phyloP scores from a whole-genome alignment of 2,113 vertebrate genomes.

The Microcebus lehilahytsara region DNA sequence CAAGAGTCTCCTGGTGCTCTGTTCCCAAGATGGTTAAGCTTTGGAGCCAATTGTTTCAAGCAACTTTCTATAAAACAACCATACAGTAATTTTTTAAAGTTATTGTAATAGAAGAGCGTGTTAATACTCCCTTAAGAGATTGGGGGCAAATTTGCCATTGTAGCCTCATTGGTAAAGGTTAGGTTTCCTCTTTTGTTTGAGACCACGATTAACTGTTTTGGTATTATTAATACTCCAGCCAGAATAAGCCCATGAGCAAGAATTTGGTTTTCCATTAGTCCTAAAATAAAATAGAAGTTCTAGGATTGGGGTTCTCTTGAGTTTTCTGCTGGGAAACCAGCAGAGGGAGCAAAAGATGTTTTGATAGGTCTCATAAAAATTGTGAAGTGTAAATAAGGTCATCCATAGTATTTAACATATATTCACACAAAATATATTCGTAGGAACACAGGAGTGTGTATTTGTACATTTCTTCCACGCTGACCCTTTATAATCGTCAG shows the following conservation, averaged over 20 bases:
- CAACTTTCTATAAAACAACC: background rate
- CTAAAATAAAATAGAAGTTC: slow-evolving; percentile 62
- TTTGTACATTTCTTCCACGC: background rate
- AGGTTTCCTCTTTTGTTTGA: slow-evolving; percentile 71
- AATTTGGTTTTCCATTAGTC: slow-evolving; percentile 65
- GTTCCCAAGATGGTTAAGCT: slow-evolving; percentile 4
- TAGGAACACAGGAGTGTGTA: background rate
- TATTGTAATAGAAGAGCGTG: slow-evolving; percentile 23
- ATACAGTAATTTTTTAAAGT: background rate
- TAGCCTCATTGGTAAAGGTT: slow-evolving; percentile 40
- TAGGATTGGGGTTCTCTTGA: slow-evolving; percentile 42
- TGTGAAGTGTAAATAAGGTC: background rate
- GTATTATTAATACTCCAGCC: slow-evolving; percentile 54
- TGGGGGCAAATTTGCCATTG: slow-evolving; percentile 64
- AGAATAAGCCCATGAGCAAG: slow-evolving; percentile 61
- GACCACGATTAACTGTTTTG: slow-evolving; percentile 63
- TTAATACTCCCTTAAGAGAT: background rate
- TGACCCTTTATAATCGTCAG: background rate
- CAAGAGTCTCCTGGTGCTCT: background rate
- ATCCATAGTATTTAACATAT: background rate
- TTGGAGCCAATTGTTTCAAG: background rate
- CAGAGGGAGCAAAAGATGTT: slow-evolving; percentile 58
- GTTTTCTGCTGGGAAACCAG: slow-evolving; percentile 32
- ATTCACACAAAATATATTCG: background rate
- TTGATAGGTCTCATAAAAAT: background rate